Evolutionary conservation across 2,113 vertebrate species (phyloP), one percentile per base, ranked within the genome.

Genomic region (Cololabis saira): DNA sequence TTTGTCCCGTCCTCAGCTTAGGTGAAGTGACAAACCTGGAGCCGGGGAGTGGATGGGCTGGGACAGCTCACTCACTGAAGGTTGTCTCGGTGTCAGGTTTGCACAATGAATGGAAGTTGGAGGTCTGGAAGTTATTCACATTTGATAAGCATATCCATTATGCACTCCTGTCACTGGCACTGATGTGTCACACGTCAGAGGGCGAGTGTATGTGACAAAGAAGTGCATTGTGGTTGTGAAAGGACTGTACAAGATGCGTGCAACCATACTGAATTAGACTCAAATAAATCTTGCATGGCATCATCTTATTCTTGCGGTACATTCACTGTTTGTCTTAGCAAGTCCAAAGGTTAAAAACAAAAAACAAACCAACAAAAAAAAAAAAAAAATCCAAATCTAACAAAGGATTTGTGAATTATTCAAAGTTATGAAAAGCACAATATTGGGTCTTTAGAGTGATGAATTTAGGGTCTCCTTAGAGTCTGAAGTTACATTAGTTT

Each of bases 1-100:
- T 12, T 45, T 74, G 78, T 85, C 76, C 76, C 79, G 83, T 74
- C 58, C 33, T 37, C 64, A 54, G 65, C 73, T 61, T 80, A 88
- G 67, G 56, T 62, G 61, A 84, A 71, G 72, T 62, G 61, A 69
- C 73, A 72, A 59, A 24, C 52, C 4, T 17, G 57, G 59, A 69
- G 0, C 37, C 60, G 56, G 64, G 48, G 30, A 75, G 47, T 53
- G 73, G 51, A 65, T 7, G 33, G 33, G 33, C 3, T 27, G 24
- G 24, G 24, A 27, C 24, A 27, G 24, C 24, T 27, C 24, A 27
- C 24, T 27, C 24, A 27, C 3, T 5, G 24, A 27, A 27, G 24
- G 24, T 27, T 27, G 24, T 37, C 33, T 37, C 6, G 33, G 33
- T 37, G 74, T 70, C 47, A 16, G 24, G 24, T 51, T 61, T 67